Base-by-base conservation (phyloP, 2,113 vertebrate genomes). In the Eulemur macaco region DNA sequence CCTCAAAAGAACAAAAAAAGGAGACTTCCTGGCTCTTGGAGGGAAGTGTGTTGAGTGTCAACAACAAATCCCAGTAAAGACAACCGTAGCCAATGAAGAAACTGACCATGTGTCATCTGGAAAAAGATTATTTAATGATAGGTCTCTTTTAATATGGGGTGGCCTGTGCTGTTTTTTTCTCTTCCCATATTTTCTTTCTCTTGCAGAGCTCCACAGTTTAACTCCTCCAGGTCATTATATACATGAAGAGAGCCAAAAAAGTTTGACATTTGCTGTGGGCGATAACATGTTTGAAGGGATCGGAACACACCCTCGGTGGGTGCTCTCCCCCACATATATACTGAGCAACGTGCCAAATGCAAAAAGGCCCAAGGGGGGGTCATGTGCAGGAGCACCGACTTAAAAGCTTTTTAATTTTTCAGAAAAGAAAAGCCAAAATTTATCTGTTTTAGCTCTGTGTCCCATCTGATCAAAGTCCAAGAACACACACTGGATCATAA, bases 401-500 rank as follows among this genome's bases (percentile, higher is more conserved):
- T 88, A 91, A 96, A 96, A 96, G 21, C 52, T 89, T 80, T 95
- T 42, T 58, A 45, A 63, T 73, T 92, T 95, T 92, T 84, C 14
- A 15, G 73, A 77, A 77, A 88, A 71, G 18, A n/a, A 86, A 94
- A 86, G 39, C 39, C 54, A 82, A 80, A 58, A 93, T 60, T 25
- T 94, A 89, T 96, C 69, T 92, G 4, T 81, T 89, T 89, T 86
- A 92, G 50, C 6, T 94, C 60, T 74, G 56, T 66, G 23, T 94
- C 34, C 54, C 63, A 91, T 94, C 91, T 93, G 56, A 95, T 92
- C 68, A 89, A 97, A 96, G 68, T 95, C 71, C 73, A 92, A 94
- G 71, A 78, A 92, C 47, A 83, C 0, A 3, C 83, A 78, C 23
- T 89, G 23, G 34, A 86, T 88, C 73, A 88, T 68, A 96, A 96